phyloP scores from a whole-genome alignment of 2,888 invertebrate genomes.

The Arge pagana region DNA sequence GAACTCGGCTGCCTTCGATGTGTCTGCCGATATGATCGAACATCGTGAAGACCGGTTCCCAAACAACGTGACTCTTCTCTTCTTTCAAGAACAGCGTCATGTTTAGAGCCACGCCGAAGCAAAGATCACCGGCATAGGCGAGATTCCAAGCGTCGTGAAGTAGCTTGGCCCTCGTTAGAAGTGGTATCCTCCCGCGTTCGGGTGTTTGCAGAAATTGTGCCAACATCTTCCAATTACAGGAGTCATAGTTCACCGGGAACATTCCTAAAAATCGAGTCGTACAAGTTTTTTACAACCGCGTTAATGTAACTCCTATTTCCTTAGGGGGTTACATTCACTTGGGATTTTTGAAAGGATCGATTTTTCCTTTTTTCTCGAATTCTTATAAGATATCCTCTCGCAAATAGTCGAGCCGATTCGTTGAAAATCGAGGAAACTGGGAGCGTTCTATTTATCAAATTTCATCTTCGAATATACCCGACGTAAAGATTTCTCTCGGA shows the following conservation, averaged over 20 bases:
- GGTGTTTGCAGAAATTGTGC: constrained; percentile 64
- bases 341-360: no score
- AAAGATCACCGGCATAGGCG: constrained; percentile 77
- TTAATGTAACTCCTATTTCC: no score
- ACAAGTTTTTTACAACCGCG: no score
- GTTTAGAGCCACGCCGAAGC: constrained; percentile 75
- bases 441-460: no score
- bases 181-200: constrained; percentile 63
- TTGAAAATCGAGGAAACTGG: no score
- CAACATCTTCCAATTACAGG: constrained; percentile 76
- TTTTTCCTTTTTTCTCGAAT: no score
- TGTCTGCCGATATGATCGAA: constrained; percentile 80
- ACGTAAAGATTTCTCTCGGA: no score
- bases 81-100: constrained; percentile 77
- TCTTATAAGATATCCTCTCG: no score
- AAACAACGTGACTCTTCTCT: constrained; percentile 76
- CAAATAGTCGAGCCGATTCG: no score
- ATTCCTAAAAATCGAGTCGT: no score
- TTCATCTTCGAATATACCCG: no score
- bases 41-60: constrained; percentile 84
- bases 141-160: constrained; percentile 80
- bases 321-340: no score
- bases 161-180: constrained; percentile 74
- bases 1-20: constrained; percentile 67
- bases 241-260: constrained; percentile 83